Evolutionary conservation across 1,140 invertebrate species (phyloP).

Genomic region (Batillaria attramentaria): DNA sequence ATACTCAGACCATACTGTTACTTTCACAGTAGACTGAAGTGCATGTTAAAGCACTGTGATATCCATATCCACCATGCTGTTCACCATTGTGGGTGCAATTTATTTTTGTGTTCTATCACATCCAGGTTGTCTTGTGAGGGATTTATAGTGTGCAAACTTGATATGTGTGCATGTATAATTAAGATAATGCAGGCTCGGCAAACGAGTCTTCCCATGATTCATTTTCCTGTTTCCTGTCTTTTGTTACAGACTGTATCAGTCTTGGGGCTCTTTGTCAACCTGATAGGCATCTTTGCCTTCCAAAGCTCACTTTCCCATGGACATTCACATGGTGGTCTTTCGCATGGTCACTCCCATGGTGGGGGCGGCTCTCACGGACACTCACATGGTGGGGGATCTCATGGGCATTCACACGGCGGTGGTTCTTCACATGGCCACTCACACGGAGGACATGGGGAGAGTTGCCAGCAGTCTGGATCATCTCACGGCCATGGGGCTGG

Average conservation of each 20-base stretch:
- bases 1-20: no score
- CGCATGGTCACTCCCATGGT: slow-evolving; percentile 71
- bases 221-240: not conserved
- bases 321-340: slow-evolving; percentile 54
- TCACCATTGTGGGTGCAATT: no score
- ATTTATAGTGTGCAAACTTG: no score
- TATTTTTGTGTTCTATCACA: no score
- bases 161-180: no score
- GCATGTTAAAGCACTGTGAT: no score
- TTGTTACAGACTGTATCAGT: slow-evolving; percentile 85
- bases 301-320: slow-evolving; percentile 80
- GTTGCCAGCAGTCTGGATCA: slow-evolving; percentile 25
- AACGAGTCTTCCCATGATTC: no score
- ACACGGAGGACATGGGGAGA: slow-evolving; percentile 9
- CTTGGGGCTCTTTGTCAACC: slow-evolving; percentile 92
- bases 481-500: slow-evolving; percentile 47
- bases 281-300: slow-evolving; percentile 97
- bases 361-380: slow-evolving; percentile 34
- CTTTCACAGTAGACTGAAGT: no score
- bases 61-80: no score
- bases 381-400: slow-evolving; percentile 47
- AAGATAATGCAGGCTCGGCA: no score
- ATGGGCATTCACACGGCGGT: not conserved
- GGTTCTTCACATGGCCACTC: slow-evolving; percentile 21
- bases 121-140: no score